Percentiles rank a stretch among this genome's conserved stretches.
phyloP scores from a whole-genome alignment of 2,888 invertebrate species.

The Chrysomela aeneicollis region DNA sequence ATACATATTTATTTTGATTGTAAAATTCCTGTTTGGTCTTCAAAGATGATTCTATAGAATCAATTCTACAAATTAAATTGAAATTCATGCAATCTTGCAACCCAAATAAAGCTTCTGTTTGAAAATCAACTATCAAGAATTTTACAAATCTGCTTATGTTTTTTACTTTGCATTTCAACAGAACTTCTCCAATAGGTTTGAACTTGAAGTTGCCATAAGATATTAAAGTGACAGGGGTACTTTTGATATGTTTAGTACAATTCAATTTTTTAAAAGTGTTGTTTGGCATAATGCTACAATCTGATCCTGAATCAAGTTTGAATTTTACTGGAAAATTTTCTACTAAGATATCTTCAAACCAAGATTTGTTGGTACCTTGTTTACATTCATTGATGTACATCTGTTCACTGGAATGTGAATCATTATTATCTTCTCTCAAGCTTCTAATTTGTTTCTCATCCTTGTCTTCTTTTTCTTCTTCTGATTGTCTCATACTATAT shows the following conservation, averaged over 20 bases:
- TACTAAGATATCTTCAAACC: constrained; percentile 20
- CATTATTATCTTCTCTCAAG: too few species aligned
- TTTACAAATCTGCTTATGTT: constrained; percentile 13
- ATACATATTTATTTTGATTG: neutral
- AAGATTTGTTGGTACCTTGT: constrained; percentile 5
- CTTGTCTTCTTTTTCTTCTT: constrained; percentile 9
- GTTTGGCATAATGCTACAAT: constrained; percentile 20
- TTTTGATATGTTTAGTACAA: constrained; percentile 2
- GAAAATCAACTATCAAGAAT: constrained; percentile 21
- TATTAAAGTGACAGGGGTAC: constrained; percentile 20
- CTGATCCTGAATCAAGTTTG: constrained; percentile 22
- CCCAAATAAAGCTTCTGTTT: constrained; percentile 20
- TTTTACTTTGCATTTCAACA: constrained; percentile 14
- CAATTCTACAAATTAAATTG: constrained; percentile 13
- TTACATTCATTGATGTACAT: constrained; percentile 18
- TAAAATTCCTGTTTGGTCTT: constrained; percentile 15
- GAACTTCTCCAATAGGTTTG: constrained; percentile 22
- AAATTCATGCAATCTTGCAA: constrained; percentile 27
- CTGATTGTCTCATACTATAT: too few species aligned
- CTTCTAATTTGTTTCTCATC: neutral
- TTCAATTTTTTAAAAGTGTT: constrained; percentile 13
- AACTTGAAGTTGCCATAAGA: constrained; percentile 34
- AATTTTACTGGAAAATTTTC: constrained; percentile 4
- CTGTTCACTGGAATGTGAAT: neutral
- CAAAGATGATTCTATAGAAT: constrained; percentile 9